These are phyloP conservation scores for Agonopterix heracliana DNA, from an alignment of 2,888 invertebrate genomes.

Conservation along the genomic window DNA sequence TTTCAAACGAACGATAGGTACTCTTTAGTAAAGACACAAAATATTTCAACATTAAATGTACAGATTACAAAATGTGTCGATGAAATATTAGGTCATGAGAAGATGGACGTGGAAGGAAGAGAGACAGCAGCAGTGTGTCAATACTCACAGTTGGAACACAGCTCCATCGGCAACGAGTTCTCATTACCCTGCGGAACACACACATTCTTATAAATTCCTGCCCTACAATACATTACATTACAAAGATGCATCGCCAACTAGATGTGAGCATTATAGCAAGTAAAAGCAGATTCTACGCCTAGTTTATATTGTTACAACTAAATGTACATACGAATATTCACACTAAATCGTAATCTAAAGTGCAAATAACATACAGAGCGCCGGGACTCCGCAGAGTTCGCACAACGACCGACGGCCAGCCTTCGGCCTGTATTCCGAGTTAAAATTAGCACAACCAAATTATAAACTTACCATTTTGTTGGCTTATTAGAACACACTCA, in stretches of 20 bases:
- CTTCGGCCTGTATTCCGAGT: constrained; percentile 3
- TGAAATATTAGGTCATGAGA: neutral
- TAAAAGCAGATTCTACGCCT: too few relatives aligned
- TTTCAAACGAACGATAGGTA: too few relatives aligned
- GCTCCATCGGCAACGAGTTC: constrained; percentile 96
- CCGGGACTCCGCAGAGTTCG: neutral
- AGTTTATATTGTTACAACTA: too few relatives aligned
- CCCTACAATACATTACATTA: neutral
- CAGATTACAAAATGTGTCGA: neutral
- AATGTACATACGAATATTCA: too few relatives aligned
- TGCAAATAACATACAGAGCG: too few relatives aligned
- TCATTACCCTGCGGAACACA: constrained; percentile 91
- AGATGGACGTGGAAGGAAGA: neutral
- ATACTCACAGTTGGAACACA: constrained; percentile 96
- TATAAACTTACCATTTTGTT: constrained; percentile 29
- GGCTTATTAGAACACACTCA: neutral
- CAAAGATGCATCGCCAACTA: too few relatives aligned
- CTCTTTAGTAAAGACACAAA: neutral
- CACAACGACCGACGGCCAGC: neutral
- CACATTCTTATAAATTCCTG: neutral
- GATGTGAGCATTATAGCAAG: too few relatives aligned
- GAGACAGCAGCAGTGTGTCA: neutral
- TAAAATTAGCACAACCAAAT: constrained; percentile 12
- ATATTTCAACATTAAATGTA: neutral
- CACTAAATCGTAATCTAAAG: too few relatives aligned